Conservation (phyloP, 2,888 invertebrate species). For the Yponomeuta sedellus region DNA sequence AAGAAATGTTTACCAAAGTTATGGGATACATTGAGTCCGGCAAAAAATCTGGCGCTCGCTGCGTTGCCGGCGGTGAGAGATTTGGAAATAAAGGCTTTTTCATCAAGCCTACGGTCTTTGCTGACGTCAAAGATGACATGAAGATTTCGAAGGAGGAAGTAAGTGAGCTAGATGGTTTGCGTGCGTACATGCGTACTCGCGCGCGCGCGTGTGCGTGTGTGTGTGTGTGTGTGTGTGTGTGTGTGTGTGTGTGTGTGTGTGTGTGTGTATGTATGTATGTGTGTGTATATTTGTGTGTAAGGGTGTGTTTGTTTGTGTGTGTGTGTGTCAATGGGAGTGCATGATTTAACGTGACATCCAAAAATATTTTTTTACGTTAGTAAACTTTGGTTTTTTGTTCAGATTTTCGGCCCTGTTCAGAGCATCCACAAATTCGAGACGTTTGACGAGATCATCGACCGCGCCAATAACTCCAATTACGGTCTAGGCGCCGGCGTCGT, state of each 20-base stretch:
- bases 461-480: slow-evolving; percentile 89
- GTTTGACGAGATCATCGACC: slow-evolving; percentile 87
- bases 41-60: slow-evolving; percentile 85
- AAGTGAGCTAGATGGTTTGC: slow-evolving; percentile 17
- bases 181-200: background rate
- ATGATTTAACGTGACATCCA: too few species aligned
- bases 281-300: background rate
- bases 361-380: too few species aligned
- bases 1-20: slow-evolving; percentile 85
- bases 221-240: background rate
- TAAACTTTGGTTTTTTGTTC: slow-evolving; percentile 2
- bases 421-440: slow-evolving; percentile 89
- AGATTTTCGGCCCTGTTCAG: slow-evolving; percentile 96
- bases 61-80: slow-evolving; percentile 84
- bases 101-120: slow-evolving; percentile 86
- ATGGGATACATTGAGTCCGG: slow-evolving; percentile 85
- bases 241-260: too few species aligned
- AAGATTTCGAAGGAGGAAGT: slow-evolving; percentile 86
- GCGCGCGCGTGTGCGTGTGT: too few species aligned
- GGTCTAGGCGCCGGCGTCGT: slow-evolving; percentile 92
- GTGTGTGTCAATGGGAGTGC: too few species aligned
- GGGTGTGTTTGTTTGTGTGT: too few species aligned
- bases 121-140: slow-evolving; percentile 87
- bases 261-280: too few species aligned
- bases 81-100: slow-evolving; percentile 84